These are phyloP conservation scores for Cassiopea andromeda DNA, from an alignment of 30 jellyfish, hydroid and myxozoan genomes.

Conservation along the genomic window DNA sequence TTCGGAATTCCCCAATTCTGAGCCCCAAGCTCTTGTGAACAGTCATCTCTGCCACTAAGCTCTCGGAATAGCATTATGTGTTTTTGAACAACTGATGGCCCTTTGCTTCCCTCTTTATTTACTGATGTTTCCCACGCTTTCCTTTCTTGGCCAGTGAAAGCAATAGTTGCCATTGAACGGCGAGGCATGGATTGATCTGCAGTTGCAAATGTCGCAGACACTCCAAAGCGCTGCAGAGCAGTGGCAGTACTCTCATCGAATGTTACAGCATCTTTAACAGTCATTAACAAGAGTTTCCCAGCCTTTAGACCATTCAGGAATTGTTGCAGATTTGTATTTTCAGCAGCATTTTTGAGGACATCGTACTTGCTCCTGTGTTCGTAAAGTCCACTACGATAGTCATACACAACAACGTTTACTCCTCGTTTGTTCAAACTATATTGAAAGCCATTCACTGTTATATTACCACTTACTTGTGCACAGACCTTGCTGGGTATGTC, in stretches of 20 bases:
- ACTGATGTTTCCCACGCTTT: constrained; percentile 42
- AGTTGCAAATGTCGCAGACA: constrained; percentile 50
- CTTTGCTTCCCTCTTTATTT: constrained; percentile 8
- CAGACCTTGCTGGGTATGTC: not conserved
- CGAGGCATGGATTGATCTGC: not conserved
- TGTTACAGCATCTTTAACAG: not conserved
- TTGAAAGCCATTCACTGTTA: constrained; percentile 47
- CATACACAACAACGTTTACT: constrained; percentile 32
- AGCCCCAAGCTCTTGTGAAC: constrained; percentile 59
- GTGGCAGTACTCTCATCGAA: not conserved
- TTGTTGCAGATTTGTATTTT: not conserved
- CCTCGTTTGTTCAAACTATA: constrained; percentile 45
- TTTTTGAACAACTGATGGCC: not conserved
- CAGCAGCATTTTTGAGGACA: not conserved
- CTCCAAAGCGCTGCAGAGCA: constrained; percentile 52
- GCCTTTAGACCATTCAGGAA: constrained; percentile 8
- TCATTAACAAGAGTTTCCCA: constrained; percentile 51
- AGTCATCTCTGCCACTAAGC: constrained; percentile 22
- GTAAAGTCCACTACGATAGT: constrained; percentile 54
- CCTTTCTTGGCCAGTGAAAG: constrained; percentile 53
- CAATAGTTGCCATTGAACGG: constrained; percentile 29
- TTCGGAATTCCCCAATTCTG: constrained; percentile 39
- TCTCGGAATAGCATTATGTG: constrained; percentile 19
- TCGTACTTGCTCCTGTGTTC: constrained; percentile 28
- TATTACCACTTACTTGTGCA: constrained; percentile 17